Percentiles rank a stretch among this genome's conserved stretches.
Conservation (phyloP, 2,888 invertebrate genomes). For the Phalera bucephala region DNA sequence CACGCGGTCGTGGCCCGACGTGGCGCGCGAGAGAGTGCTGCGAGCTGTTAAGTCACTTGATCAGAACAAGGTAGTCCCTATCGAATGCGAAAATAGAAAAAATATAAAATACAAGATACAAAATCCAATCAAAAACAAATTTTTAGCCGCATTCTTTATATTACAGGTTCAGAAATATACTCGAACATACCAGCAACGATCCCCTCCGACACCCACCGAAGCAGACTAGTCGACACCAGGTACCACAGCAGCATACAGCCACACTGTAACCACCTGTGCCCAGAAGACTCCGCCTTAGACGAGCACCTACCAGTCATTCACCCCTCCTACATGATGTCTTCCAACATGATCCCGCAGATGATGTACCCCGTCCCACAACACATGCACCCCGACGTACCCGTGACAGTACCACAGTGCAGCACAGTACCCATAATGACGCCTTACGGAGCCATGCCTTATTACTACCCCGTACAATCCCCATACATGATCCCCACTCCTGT, state of each 20-base stretch:
- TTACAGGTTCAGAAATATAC: constrained; percentile 67
- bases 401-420: constrained; percentile 45
- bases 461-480: constrained; percentile 71
- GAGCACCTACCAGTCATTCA: constrained; percentile 46
- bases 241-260: constrained; percentile 32
- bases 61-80: too few species aligned
- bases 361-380: constrained; percentile 50
- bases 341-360: constrained; percentile 39
- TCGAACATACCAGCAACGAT: constrained; percentile 62
- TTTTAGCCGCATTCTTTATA: too few species aligned
- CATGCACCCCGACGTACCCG: constrained; percentile 46
- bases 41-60: too few species aligned
- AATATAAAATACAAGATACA: too few species aligned
- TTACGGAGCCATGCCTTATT: constrained; percentile 65
- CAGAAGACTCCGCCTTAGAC: constrained; percentile 40
- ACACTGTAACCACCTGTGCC: constrained; percentile 42
- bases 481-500: constrained; percentile 75
- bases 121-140: too few species aligned
- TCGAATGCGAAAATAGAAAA: too few species aligned
- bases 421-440: constrained; percentile 62
- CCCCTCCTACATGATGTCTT: constrained; percentile 45
- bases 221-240: constrained; percentile 38
- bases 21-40: constrained; percentile 84
- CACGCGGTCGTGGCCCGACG: constrained; percentile 86
- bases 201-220: constrained; percentile 37